Base-by-base conservation (phyloP, 2,797 vertebrate genomes). In the Enteromius unitaeniatus region DNA sequence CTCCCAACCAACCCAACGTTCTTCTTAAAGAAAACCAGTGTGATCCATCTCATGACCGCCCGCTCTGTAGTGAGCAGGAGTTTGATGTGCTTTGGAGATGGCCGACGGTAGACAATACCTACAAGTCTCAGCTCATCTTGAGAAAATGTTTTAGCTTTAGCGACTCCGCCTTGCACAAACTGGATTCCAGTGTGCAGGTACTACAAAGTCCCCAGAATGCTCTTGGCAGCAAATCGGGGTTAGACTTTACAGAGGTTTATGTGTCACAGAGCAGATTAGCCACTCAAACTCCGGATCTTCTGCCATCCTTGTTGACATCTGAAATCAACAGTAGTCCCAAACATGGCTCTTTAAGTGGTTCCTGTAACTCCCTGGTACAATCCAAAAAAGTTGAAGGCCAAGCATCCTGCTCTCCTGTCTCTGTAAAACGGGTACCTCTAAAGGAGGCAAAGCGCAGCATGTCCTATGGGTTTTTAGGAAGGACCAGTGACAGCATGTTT, bases 101-200 rank as follows among this genome's bases (percentile, higher is more conserved):
- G 78, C 93, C 93, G 87, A 93, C 94, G 3, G 68, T 86, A 0
- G 92, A 93, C 77, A 91, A 87, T 87, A 21, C 87, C 47, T 64
- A 62, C 5, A 93, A 93, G 78, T 94, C 93, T 58, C 91, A 93
- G 73, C 92, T 93, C 64, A 91, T 74, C 53, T 86, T 92, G 64
- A 95, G 88, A 87, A 95, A 94, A 83, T 94, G 90, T 47, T 93
- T 97, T 70, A 97, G 97, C 90, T 97, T 94, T 81, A 99, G 97
- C 2, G 98, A 99, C 53, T 96, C 97, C 8, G 93, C 96, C 78
- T 93, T 99, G 85, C 91, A 96, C 89, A 95, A 93, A 84, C 91
- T 93, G 0, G 91, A 92, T 37, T 87, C 91, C 21, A 86, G 91
- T 40, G 72, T 91, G 64, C 91, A 83, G 15, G 6, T 51, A 31